phyloP scores from a whole-genome alignment of 2,888 invertebrate species.

The Cephus sareptanus region DNA sequence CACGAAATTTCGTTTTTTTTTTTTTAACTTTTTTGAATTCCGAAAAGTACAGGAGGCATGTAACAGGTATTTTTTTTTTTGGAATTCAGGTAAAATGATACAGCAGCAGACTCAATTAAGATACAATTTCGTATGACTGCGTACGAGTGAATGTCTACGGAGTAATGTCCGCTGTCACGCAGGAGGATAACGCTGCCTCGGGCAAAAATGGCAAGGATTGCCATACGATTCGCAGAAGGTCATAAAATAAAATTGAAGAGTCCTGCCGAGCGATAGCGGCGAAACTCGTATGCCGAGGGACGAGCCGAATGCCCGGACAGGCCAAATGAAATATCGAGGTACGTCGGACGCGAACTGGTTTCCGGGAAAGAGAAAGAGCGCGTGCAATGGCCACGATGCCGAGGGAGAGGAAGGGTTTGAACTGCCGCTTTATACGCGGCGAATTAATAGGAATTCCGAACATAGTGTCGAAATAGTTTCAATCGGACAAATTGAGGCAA shows the following conservation, averaged over 20 bases:
- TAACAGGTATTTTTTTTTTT: not conserved
- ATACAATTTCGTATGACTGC: not conserved
- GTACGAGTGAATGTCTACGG: not conserved
- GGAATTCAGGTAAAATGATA: not conserved
- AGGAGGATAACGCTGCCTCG: not conserved
- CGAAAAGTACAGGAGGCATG: not conserved
- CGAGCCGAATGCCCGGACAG: conserved; percentile 1
- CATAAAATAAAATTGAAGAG: not conserved
- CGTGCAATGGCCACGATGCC: not conserved
- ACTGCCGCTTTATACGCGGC: conserved; percentile 11
- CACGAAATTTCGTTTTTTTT: not conserved
- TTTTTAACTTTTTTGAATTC: not conserved
- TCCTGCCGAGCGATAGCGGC: not conserved
- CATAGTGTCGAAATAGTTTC: conserved; percentile 58
- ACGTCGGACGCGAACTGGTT: conserved; percentile 40
- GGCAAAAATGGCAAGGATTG: not conserved
- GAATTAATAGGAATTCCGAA: conserved; percentile 56
- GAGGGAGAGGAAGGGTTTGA: conserved; percentile 24
- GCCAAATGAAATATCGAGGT: conserved; percentile 45
- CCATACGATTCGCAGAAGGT: not conserved
- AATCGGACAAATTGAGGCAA: conserved; percentile 57
- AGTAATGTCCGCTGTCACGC: not conserved
- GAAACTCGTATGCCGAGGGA: not conserved
- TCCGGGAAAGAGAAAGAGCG: conserved; percentile 20
- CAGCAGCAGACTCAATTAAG: not conserved